Evolutionary conservation across 2,888 invertebrate genomes (phyloP).

Genomic region (Lithophane leautieri): DNA sequence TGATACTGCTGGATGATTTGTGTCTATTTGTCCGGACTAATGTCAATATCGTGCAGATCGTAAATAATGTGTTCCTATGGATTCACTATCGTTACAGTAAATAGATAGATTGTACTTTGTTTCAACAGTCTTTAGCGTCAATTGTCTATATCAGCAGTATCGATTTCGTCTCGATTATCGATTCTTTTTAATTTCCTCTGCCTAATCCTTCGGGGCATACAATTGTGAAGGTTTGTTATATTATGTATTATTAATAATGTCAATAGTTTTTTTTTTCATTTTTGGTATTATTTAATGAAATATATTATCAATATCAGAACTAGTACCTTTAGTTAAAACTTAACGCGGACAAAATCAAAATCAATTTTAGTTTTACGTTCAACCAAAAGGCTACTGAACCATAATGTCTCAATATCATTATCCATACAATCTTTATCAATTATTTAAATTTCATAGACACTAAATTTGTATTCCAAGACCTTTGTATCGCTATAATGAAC

Average conservation of each 20-base stretch:
- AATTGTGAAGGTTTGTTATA: no score
- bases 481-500: conserved; percentile 53
- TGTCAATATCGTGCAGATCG: conserved; percentile 56
- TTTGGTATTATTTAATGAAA: background rate
- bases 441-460: conserved; percentile 65
- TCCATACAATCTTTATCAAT: conserved; percentile 61
- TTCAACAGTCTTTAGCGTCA: conserved; percentile 47
- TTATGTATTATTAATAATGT: background rate
- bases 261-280: background rate
- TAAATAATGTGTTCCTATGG: conserved; percentile 41
- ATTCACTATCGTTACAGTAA: conserved; percentile 44
- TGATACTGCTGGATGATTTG: conserved; percentile 53
- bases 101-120: conserved; percentile 35
- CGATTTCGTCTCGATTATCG: background rate
- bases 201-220: no score
- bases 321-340: background rate
- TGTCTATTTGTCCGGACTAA: conserved; percentile 55
- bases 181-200: background rate
- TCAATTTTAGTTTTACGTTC: conserved; percentile 1
- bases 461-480: conserved; percentile 61
- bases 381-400: conserved; percentile 33
- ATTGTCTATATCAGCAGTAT: conserved; percentile 7
- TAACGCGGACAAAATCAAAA: background rate
- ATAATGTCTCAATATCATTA: conserved; percentile 62
- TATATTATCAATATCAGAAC: background rate